Evolutionary conservation across 1,140 invertebrate genomes (phyloP).

Genomic region (Argopecten irradians): DNA sequence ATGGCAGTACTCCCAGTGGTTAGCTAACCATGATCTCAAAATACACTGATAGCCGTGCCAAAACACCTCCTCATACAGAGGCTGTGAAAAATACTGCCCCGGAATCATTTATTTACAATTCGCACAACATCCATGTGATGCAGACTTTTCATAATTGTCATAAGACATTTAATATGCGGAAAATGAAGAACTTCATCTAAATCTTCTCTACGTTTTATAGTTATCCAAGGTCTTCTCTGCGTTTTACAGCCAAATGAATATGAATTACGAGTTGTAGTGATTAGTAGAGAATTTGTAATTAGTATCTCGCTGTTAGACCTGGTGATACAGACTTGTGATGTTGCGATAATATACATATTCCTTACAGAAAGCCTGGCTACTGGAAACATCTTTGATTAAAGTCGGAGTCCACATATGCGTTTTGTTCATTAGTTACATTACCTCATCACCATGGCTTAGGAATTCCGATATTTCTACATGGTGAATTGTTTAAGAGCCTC

Average conservation of each 20-base stretch:
- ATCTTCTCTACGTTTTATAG: not conserved
- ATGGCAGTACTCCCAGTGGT: not conserved
- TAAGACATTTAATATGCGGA: not conserved
- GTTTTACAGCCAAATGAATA: too few relatives aligned
- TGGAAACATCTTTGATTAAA: not conserved
- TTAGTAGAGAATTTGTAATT: constrained; percentile 18
- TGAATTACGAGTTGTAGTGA: not conserved
- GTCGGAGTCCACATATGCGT: not conserved
- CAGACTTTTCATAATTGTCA: not conserved
- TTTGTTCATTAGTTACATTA: not conserved
- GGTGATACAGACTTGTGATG: not conserved
- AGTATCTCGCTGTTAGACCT: not conserved
- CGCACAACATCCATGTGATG: not conserved
- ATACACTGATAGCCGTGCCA: not conserved
- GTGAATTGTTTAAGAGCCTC: not conserved
- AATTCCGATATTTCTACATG: not conserved
- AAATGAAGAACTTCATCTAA: not conserved
- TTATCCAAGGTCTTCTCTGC: not conserved
- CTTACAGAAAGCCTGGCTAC: not conserved
- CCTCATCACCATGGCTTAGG: not conserved
- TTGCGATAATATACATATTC: not conserved
- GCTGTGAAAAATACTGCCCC: not conserved
- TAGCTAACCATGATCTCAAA: not conserved
- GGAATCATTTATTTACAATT: not conserved
- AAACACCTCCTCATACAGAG: not conserved